These are phyloP conservation scores for Marmota flaviventris DNA, from an alignment of 2,113 vertebrate species.

Conservation along the genomic window DNA sequence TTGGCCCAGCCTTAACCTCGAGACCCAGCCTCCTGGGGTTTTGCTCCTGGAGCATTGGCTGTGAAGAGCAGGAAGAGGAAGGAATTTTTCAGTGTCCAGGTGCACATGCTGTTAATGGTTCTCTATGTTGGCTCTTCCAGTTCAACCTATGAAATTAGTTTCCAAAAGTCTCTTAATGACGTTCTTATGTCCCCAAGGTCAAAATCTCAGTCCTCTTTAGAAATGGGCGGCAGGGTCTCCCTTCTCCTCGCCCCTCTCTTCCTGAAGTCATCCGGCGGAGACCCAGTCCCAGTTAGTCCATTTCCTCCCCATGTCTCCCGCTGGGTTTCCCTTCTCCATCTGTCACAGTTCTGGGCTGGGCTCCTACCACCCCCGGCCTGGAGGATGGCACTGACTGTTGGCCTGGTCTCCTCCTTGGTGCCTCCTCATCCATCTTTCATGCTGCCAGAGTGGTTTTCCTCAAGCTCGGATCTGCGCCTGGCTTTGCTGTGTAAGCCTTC, in stretches of 20 bases:
- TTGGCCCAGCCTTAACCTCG: not conserved
- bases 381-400: not conserved
- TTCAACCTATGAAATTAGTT: not conserved
- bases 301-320: not conserved
- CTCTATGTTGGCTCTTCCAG: not conserved
- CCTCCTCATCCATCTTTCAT: not conserved
- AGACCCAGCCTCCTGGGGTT: not conserved
- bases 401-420: not conserved
- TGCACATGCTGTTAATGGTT: not conserved
- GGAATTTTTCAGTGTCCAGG: not conserved
- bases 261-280: not conserved
- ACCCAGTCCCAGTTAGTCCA: not conserved
- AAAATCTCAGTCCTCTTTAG: not conserved
- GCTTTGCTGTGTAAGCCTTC: not conserved
- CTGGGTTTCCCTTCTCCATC: not conserved
- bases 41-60: not conserved
- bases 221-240: not conserved
- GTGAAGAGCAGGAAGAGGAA: too few species aligned
- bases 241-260: not conserved
- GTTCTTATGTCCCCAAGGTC: not conserved
- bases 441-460: not conserved
- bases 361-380: not conserved
- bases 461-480: not conserved
- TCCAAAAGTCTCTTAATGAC: not conserved
- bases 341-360: not conserved